Base-by-base conservation (phyloP, 1,140 invertebrate species). In the Mactra quadrangularis region DNA sequence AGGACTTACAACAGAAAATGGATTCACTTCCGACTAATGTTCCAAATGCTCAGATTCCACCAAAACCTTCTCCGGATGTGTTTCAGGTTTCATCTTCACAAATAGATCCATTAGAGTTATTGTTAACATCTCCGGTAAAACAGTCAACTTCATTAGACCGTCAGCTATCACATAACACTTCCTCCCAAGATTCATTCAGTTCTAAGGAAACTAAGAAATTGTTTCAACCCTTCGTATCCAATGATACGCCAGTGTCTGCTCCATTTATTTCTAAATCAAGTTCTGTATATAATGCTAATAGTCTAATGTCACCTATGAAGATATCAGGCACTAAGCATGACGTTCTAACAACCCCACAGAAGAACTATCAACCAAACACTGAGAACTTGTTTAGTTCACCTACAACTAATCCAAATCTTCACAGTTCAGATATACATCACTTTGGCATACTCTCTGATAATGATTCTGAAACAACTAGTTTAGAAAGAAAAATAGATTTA, bases 261-360 rank as follows among this genome's bases (percentile, higher is more conserved):
- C 25, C 33, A 1, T 72, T 38, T 57, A 27, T 75, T 22, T 41
- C 72, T 4, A 75, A 75, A 75, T 38, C 53, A 25, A 31, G 35
- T 15, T 19, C 45, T 19, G 19, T 19, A 1, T 81, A 59, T 57
- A 19, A 6, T 19, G 52, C 64, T 17, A 64, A 81, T 31, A 53
- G 35, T 71, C 45, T 81, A 15, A 0, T 81, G 13, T 81, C 77
- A 41, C 77, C 77, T 57, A 52, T 81, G 1, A 81, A 81, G 55
- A 50, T 53, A 19, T 38, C 50, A 0, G 7, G 29, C 6, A 25
- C 3, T 45, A 55, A 59, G 33, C 9, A 35, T 22, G 77, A 70
- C 60, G 52, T 71, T n/a, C 52, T 81, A 17, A 41, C 75, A 22
- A 81, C 77, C 45, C 77, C 77, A 31, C 77, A 70, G 27, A 81